Base-by-base conservation (phyloP, 2,797 vertebrate species). In the Melanogrammus aeglefinus region DNA sequence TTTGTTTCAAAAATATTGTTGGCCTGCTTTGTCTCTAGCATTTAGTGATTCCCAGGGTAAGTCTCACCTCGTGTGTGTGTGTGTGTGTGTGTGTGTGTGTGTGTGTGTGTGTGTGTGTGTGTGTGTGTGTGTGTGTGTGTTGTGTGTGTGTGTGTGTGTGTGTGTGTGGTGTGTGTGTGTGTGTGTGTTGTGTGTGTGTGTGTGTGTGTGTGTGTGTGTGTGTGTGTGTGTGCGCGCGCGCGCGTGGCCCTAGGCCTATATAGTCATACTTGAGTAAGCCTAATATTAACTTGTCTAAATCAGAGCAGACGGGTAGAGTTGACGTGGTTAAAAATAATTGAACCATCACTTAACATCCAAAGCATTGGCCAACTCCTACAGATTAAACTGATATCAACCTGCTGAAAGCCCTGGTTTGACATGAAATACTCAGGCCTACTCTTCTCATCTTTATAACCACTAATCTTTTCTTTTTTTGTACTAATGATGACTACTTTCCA, bases 381-480 rank as follows among this genome's bases (percentile, higher is more conserved):
- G 57, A 8, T 69, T 27, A 69, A 27, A n/a, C 21, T 69, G 24
- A 69, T 6, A 57, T 63, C 63, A 27, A 69, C 24, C 24, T n/a
- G n/a, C 63, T 27, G 63, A 69, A 69, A 12, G 63, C 63, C 63
- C 63, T 69, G 63, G 63, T 69, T 69, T 69, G 24, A 69, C 63
- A 27, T 69, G 24, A 27, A 27, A 69, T 27, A 10, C 1, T 63
- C 1, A 63, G 63, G 9, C 24, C 63, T 69, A 12, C 63, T 69
- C 9, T 27, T n/a, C 3, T n/a, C 8, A 13, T 27, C 24, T 10
- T 27, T 27, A 69, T 69, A 27, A 27, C 57, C 21, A 69, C n/a
- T 27, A 10, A 69, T 69, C 63, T 27, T 2, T 27, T 27, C 6
- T 21, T 27, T 27, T 27, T 27, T 12, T 69, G 57, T 63, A 24